phyloP scores from a whole-genome alignment of 2,888 invertebrate species.

The Coecobrya sp. region DNA sequence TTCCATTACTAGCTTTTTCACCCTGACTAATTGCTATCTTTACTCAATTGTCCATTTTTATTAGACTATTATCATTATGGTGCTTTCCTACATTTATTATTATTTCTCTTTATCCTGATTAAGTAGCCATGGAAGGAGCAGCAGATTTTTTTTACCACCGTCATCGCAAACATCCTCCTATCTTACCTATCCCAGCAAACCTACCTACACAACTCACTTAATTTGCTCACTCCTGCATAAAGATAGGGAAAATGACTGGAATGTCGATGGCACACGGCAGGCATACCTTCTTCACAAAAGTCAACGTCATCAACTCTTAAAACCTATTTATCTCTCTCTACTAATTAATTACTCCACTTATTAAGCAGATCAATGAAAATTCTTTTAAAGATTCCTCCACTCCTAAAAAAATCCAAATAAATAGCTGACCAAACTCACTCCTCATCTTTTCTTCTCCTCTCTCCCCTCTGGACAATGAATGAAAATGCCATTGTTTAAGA shows the following conservation, averaged over 20 bases:
- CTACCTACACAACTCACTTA: conserved; percentile 53
- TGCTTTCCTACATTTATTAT: conserved; percentile 2
- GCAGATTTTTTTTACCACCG: not conserved
- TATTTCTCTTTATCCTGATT: conserved; percentile 23
- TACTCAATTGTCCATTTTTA: conserved; percentile 35
- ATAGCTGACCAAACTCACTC: not conserved
- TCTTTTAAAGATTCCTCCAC: not conserved
- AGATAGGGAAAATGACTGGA: conserved; percentile 70
- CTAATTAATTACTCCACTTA: conserved; percentile 52
- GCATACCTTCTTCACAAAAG: conserved; percentile 30
- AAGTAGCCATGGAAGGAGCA: not conserved
- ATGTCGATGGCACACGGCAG: conserved; percentile 59
- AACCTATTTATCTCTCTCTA: not conserved
- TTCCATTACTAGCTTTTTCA: not conserved
- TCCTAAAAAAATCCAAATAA: not conserved
- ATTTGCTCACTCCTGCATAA: conserved; percentile 76
- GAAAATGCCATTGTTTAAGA: conserved; percentile 30
- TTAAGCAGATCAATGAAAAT: conserved; percentile 40
- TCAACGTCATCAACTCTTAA: too few relatives aligned
- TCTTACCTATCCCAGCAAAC: conserved; percentile 33
- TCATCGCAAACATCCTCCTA: not conserved
- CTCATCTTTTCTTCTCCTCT: not conserved
- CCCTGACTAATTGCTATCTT: conserved; percentile 22
- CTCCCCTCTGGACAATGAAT: not conserved
- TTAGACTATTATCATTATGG: conserved; percentile 12